Base-by-base conservation (phyloP, 2,113 vertebrate genomes). In the Phaethon lepturus region DNA sequence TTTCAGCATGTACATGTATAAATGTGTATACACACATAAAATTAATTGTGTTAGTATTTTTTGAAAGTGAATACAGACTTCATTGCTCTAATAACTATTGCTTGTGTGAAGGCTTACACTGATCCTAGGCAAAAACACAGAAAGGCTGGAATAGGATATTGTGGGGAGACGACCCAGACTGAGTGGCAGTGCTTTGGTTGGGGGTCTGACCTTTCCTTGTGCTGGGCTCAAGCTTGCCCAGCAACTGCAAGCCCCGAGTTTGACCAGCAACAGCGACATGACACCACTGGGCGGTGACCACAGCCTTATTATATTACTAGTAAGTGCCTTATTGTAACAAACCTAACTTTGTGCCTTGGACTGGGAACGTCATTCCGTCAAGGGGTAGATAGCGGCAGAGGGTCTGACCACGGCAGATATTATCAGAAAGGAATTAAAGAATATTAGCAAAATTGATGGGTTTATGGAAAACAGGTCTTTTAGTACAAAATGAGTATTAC, bases 281-380 rank as follows among this genome's bases (percentile, higher is more conserved):
- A 24, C 0, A 6, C 40, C 1, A 1, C 42, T 11, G 42, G 20
- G 20, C 0, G 1, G 6, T 38, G n/a, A 31, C 12, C 3, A 9
- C 35, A n/a, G 38, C 38, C 38, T 38, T 38, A 38, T 38, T 38
- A 7, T 38, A 38, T 38, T 38, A 38, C 38, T 38, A 38, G 0
- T 67, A 66, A 28, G 17, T 24, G 14, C 42, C 28, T 66, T 58
- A n/a, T 23, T 9, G 14, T 67, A 86, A 75, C 58, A 75, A 58
- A 40, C 18, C 19, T 58, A 29, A 28, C 23, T 75, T 75, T 40
- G 22, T 86, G 42, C 18, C n/a, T 75, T 2, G 6, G n/a, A 40
- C 11, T 35, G 4, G 18, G 20, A 67, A 49, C n/a, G 9, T 58
- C 3, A 18, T 28, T 56, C 42, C n/a, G 49, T 75, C 38, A 78